Base-by-base conservation (phyloP, 2,888 invertebrate genomes). In the Hemistola chrysoprasaria region DNA sequence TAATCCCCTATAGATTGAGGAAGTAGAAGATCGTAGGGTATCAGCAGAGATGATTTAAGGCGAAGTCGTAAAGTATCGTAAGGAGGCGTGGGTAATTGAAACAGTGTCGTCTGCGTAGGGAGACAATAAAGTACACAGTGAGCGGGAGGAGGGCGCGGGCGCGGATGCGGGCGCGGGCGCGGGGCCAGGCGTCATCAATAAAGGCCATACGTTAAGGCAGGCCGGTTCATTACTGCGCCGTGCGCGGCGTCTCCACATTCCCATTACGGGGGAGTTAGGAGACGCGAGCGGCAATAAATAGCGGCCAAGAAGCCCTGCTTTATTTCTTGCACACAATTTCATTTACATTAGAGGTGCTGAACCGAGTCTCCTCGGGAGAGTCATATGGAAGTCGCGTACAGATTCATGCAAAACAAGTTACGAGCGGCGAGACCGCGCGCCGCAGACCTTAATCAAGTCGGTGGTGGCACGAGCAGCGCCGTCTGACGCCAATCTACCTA, bases 241-340 rank as follows among this genome's bases (percentile, higher is more conserved):
- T 61, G 71, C 66, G 71, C 69, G 62, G 70, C 71, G 76, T 78
- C 80, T 82, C 80, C 78, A 68, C 79, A 72, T 80, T 64, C 77
- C 81, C 83, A 84, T 86, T 86, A 85, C 81, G 60, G 60, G 59
- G 76, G 77, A 85, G 85, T 84, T 83, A 86, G 71, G 80, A 81
- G 83, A 78, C 81, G 76, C 78, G 74, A 63, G 71, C 69, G 68
- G 68, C 84, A 78, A 85, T 87, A 88, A 87, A 87, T 85, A 84
- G 72, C 75, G 74, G 78, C 70, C 76, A 61, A 78, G 79, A 64
- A 79, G 71, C 72, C 71, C 70, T 78, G 85, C 80, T 86, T 84
- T 84, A 84, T 86, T 84, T 81, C 78, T 81, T 81, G 83, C 77
- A 76, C 82, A 84, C 81, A 87, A 86, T 87, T 87, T 85, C 77